These are phyloP conservation scores for Nixonia krombeini DNA, from an alignment of 1,140 invertebrate genomes.

Conservation along the genomic window DNA sequence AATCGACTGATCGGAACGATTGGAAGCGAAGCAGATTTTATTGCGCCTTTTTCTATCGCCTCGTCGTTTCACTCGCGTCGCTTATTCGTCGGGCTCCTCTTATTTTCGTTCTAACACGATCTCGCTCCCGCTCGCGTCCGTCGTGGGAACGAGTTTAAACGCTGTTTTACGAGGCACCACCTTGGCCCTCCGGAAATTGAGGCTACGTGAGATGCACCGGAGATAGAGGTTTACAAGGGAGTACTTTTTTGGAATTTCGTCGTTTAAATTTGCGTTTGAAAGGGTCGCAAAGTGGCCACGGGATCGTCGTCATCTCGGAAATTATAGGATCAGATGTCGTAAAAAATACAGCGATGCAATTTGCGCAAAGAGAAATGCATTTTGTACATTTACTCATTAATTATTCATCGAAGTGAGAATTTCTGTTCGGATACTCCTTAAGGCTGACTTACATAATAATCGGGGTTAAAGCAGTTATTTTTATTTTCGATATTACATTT, in stretches of 20 bases:
- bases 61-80: slow-evolving; percentile 2
- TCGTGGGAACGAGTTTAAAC: slow-evolving; percentile 23
- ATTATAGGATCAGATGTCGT: background rate
- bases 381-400: too few species aligned
- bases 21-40: slow-evolving; percentile 20
- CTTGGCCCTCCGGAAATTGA: slow-evolving; percentile 13
- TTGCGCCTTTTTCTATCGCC: slow-evolving; percentile 23
- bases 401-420: too few species aligned
- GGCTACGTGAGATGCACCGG: slow-evolving; percentile 11
- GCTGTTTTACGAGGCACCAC: slow-evolving; percentile 11
- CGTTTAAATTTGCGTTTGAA: background rate
- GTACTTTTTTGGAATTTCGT: slow-evolving; percentile 3
- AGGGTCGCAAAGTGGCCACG: background rate
- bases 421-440: too few species aligned
- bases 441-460: too few species aligned
- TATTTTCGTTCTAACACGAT: slow-evolving; percentile 9
- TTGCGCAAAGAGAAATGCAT: too few species aligned
- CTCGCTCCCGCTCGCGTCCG: slow-evolving; percentile 7
- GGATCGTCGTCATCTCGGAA: background rate
- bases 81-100: slow-evolving; percentile 5
- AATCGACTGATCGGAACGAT: background rate
- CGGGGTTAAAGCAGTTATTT: too few species aligned
- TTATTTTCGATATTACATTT: too few species aligned
- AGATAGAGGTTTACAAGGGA: slow-evolving; percentile 3
- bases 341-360: background rate